A percentile compares a stretch with the other conserved stretches of the same genome.
phyloP scores from a whole-genome alignment of 2,888 invertebrate species.

The Chesias legatella region DNA sequence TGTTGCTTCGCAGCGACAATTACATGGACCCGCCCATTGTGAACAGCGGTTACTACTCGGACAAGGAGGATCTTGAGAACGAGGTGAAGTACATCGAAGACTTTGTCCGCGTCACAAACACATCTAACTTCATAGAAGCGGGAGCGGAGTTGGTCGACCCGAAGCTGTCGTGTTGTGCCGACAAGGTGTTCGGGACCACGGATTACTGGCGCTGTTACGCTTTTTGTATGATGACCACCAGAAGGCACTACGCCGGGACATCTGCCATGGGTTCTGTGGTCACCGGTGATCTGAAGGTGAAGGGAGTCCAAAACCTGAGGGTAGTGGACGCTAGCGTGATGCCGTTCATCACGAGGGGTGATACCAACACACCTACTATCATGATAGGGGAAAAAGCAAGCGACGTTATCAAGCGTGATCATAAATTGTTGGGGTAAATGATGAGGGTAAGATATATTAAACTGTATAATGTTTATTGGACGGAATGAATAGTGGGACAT shows the following conservation, averaged over 20 bases:
- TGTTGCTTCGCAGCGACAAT: constrained; percentile 33
- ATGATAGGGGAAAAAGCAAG: constrained; percentile 39
- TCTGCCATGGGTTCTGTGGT: constrained; percentile 89
- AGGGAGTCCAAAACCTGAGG: constrained; percentile 31
- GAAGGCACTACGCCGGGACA: constrained; percentile 85
- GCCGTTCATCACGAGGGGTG: constrained; percentile 78
- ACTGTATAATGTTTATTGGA: too few relatives aligned
- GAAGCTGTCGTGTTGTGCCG: constrained; percentile 18
- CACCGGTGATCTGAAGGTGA: constrained; percentile 72
- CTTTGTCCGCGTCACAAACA: constrained; percentile 35
- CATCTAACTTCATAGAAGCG: constrained; percentile 36
- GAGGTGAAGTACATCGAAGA: constrained; percentile 34
- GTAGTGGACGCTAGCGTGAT: constrained; percentile 52
- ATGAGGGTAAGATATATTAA: too few relatives aligned
- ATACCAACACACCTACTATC: constrained; percentile 72
- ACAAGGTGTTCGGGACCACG: constrained; percentile 16
- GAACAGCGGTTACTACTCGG: constrained; percentile 29
- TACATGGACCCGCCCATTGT: constrained; percentile 36
- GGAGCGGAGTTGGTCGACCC: constrained; percentile 32
- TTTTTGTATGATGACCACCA: constrained; percentile 73
- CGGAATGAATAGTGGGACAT: too few relatives aligned
- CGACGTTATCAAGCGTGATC: constrained; percentile 35
- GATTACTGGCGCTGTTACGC: constrained; percentile 37
- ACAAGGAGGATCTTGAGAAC: constrained; percentile 37
- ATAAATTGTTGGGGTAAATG: background rate